Conservation (phyloP, 2,888 invertebrate genomes). For the Drosophila picticornis region DNA sequence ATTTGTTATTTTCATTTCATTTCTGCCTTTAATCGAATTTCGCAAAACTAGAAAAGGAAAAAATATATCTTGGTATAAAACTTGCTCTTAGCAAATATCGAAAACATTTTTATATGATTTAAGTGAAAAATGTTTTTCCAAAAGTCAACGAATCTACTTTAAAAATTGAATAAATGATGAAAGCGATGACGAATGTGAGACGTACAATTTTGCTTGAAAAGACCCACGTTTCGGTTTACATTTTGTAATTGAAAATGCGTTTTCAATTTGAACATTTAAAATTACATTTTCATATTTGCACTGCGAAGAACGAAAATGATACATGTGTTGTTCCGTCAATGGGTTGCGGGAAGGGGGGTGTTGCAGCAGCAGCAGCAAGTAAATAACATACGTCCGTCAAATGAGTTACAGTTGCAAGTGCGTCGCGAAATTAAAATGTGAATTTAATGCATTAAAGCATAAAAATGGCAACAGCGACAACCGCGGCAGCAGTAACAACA, state of each 20-base stretch:
- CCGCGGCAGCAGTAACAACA: constrained; percentile 22
- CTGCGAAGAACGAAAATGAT: neutral
- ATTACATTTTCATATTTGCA: neutral
- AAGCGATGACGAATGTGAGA: neutral
- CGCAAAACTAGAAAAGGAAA: neutral
- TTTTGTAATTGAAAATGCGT: neutral
- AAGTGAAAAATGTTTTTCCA: neutral
- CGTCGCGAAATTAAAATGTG: constrained; percentile 33
- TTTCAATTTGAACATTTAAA: neutral
- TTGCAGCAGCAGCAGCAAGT: neutral
- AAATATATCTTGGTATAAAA: neutral
- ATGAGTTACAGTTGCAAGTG: constrained; percentile 37
- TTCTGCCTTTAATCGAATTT: no score
- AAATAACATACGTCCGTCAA: neutral
- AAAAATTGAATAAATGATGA: neutral
- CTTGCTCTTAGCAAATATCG: neutral
- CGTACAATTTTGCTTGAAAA: neutral
- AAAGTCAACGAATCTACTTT: neutral
- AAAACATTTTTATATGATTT: neutral
- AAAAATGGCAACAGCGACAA: constrained; percentile 41
- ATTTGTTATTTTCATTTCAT: no score
- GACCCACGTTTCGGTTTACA: neutral
- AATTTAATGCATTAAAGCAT: constrained; percentile 34
- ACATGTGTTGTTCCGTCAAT: neutral
- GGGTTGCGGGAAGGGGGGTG: neutral